Conservation (phyloP, 2,888 invertebrate species). For the Entomobrya multifasciata region DNA sequence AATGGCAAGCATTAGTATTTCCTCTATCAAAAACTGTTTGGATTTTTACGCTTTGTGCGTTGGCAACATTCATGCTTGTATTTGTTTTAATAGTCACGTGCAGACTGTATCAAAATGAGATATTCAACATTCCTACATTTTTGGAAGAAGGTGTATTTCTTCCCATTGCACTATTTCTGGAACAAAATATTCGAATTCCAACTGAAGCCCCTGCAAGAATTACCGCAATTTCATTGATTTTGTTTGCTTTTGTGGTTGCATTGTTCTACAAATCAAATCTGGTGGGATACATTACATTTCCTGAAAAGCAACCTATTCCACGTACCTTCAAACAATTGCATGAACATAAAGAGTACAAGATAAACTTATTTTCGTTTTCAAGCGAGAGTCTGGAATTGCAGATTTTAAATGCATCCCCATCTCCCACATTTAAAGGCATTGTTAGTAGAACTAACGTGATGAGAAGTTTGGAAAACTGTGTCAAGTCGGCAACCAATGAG, state of each 20-base stretch:
- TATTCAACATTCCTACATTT: background rate
- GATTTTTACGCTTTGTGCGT: conserved; percentile 6
- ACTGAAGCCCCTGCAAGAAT: background rate
- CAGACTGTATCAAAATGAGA: background rate
- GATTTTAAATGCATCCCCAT: conserved; percentile 28
- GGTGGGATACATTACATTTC: conserved; percentile 48
- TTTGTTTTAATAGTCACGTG: background rate
- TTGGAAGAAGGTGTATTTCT: conserved; percentile 35
- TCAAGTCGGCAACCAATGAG: background rate
- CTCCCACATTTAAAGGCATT: conserved; percentile 8
- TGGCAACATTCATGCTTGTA: conserved; percentile 7
- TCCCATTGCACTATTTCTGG: conserved; percentile 51
- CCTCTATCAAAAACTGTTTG: conserved; percentile 56
- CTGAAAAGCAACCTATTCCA: conserved; percentile 16
- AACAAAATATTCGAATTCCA: conserved; percentile 29
- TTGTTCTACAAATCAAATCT: conserved; percentile 38
- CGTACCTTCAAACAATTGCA: conserved; percentile 8
- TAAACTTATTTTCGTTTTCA: conserved; percentile 4
- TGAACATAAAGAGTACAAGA: background rate
- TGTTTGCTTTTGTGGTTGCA: conserved; percentile 19
- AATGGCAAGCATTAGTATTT: conserved; percentile 38
- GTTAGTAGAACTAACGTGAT: background rate
- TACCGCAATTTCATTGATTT: background rate
- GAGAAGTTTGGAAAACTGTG: conserved; percentile 6
- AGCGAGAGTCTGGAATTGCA: background rate